Evolutionary conservation across 2,797 vertebrate genomes (phyloP).

Genomic region (Pseudochaenichthys georgianus): DNA sequence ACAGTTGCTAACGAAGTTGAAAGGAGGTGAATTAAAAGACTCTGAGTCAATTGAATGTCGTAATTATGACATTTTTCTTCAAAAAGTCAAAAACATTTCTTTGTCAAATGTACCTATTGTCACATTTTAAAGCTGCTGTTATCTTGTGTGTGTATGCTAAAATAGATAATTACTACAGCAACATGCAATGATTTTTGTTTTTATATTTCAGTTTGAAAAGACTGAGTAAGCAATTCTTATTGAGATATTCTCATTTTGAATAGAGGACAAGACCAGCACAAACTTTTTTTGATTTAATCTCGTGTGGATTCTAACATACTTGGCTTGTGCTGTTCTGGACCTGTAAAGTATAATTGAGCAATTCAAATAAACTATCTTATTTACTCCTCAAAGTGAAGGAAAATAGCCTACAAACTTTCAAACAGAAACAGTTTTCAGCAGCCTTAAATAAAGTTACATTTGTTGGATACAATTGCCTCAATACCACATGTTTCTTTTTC

Average conservation of each 20-base stretch:
- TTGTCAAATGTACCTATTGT: background rate
- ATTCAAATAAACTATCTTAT: slow-evolving; percentile 3
- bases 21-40: slow-evolving; percentile 9
- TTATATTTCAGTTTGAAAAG: slow-evolving; percentile 14
- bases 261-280: background rate
- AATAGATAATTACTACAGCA: background rate
- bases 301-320: background rate
- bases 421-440: background rate
- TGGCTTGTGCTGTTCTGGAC: background rate
- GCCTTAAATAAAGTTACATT: background rate
- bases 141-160: background rate
- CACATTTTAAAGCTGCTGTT: background rate
- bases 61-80: background rate
- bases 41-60: slow-evolving; percentile 20
- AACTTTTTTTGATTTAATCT: slow-evolving; percentile 17
- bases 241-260: background rate
- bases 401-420: background rate
- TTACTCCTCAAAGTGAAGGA: background rate
- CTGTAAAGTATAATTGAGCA: background rate
- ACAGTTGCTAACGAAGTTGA: slow-evolving; percentile 42
- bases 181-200: slow-evolving; percentile 8
- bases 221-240: slow-evolving; percentile 7
- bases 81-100: background rate
- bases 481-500: background rate
- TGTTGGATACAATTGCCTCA: background rate